Evolutionary conservation across 2,888 invertebrate species (phyloP), one percentile per base, ranked within the genome.

Genomic region (Amphipoea oculea): DNA sequence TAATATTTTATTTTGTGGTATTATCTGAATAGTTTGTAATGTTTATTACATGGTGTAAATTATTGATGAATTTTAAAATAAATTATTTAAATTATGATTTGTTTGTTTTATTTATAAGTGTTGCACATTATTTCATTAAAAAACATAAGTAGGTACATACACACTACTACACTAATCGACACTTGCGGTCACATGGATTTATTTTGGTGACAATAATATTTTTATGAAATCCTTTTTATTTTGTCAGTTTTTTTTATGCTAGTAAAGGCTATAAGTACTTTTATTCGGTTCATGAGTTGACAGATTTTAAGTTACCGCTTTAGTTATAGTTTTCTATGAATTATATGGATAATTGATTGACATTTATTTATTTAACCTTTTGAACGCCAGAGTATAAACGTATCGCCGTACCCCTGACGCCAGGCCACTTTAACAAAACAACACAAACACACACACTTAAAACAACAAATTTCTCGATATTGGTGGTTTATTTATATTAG

Each of bases 11-110:
- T 88, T 89, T 89, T 90, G 86, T 90, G 88, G 87, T 86, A 85
- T 88, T 88, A 85, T 89, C 82, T 90, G 88, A 89, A 90, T 92
- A 90, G 82, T 89, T 89, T 90, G 72, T 89, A 91, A 90, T 91
- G 88, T 89, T 88, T 86, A 89, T 92, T 93, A 91, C 88, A 92
- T 90, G 92, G 94, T 96, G 94, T 96, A 95, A 94, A 93, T 94
- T 95, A 94, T 94, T 94, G 92, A 94, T 94, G 94, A 94, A 93
- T 93, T 94, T 92, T 88, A 83, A 95, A 71, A 94, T 95, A 95
- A 95, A 96, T 94, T 93, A 94, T 95, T 95, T 91, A 92, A 94
- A 93, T 91, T 90, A 91, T 89, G 86, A 84, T 71, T 65, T 73
- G 74, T 70, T 75, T 79, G 81, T 86, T 88, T 91, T 87, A 82